phyloP scores from a whole-genome alignment of 2,797 vertebrate species.

The Steatocranus sp. region DNA sequence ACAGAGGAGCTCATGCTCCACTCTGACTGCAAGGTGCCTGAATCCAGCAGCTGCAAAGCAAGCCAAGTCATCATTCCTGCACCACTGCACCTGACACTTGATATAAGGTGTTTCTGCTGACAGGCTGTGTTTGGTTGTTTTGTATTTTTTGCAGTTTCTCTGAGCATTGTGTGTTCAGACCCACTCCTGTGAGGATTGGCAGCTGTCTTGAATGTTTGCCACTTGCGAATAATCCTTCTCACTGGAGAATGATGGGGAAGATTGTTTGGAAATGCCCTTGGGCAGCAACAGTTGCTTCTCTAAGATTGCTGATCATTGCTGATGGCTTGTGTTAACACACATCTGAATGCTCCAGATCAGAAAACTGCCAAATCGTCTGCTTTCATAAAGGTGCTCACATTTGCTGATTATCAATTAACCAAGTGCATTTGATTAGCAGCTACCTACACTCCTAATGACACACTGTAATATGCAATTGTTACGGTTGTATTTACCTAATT shows the following conservation, averaged over 20 bases:
- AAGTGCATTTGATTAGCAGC: neutral
- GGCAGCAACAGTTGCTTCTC: neutral
- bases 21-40: neutral
- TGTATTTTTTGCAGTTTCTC: neutral
- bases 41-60: neutral
- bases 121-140: neutral
- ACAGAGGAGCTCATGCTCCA: accelerated
- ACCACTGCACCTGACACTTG: neutral
- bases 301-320: neutral
- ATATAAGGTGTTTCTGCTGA: neutral
- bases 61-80: neutral
- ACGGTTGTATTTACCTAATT: neutral
- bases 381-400: neutral
- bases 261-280: neutral
- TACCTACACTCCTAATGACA: neutral
- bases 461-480: neutral
- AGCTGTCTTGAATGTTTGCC: neutral
- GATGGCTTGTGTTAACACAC: neutral
- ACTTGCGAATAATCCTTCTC: neutral
- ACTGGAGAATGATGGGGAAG: neutral
- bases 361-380: neutral
- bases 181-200: neutral
- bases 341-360: neutral
- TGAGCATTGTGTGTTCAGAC: neutral
- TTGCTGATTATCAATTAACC: neutral